Evolutionary conservation across 2,113 vertebrate genomes (phyloP), one percentile per base, ranked within the genome.

Genomic region (Lampris megalopsis): DNA sequence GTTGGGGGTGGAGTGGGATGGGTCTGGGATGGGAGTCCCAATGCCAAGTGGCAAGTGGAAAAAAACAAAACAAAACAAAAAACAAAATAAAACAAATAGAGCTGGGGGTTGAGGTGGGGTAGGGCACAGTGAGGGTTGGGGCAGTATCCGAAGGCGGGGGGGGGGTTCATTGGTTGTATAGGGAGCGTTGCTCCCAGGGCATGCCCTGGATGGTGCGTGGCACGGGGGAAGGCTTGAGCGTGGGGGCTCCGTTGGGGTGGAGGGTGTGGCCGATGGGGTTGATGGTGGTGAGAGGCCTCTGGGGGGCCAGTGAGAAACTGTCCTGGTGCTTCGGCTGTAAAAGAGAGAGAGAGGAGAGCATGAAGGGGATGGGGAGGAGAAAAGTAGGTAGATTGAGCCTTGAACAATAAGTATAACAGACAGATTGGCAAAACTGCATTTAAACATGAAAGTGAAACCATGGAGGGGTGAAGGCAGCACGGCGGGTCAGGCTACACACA

Each of bases 151-250:
- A 43, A 36, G 41, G 42, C 11, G n/a, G 8, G 8, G 11, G 52
- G 52, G 0, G 48, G 42, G 78, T 73, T 93, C 89, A 93, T 90
- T 93, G 92, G 86, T 93, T 93, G 89, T 93, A 93, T 81, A 93
- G 92, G 11, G 92, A 92, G 74, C 92, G 92, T 89, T 93, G 92
- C 87, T 93, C 92, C 92, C 92, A 93, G 60, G 90, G 92, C 90
- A 93, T 92, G 79, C 87, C 72, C 88, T 93, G 92, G 84, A 93
- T 92, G 88, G 83, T 87, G 68, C 92, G 92, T 37, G 90, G 89
- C 81, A 93, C 87, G 0, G 92, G 90, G 69, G 92, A 88, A 69
- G 92, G 92, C 81, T 93, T 93, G 85, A 93, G 90, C 9, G 90
- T 90, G 57, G 92, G 81, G 0, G 89, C 89, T 36, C 90, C 92